Evolutionary conservation across 2,797 vertebrate genomes (phyloP).

Genomic region (Strix occidentalis): DNA sequence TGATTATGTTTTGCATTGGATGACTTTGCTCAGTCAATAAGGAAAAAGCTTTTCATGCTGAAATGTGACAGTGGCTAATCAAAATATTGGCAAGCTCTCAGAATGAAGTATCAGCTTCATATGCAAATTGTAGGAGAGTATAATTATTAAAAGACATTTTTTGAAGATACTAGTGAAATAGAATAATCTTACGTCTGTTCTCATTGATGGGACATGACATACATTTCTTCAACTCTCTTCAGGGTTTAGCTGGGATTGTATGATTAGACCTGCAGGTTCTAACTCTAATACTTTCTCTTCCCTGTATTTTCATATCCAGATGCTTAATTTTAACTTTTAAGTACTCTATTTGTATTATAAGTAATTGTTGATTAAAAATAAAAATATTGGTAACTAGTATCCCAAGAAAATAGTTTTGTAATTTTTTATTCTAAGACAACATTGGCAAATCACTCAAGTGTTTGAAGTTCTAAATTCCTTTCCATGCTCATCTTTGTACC

Average conservation of each 20-base stretch:
- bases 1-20: background rate
- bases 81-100: background rate
- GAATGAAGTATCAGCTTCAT: background rate
- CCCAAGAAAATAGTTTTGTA: background rate
- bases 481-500: background rate
- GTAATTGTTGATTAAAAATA: background rate
- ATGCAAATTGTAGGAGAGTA: background rate
- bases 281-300: background rate
- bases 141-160: background rate
- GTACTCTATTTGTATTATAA: background rate
- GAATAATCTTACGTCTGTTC: background rate
- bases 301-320: background rate
- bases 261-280: background rate
- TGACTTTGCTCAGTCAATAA: background rate
- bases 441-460: background rate
- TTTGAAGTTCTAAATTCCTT: background rate
- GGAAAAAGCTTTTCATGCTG: background rate
- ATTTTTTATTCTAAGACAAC: background rate
- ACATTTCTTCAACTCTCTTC: background rate
- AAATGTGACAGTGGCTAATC: background rate
- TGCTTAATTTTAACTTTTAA: background rate
- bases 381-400: background rate
- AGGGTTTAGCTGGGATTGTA: background rate
- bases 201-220: background rate
- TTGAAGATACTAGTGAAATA: background rate